Percentiles rank a stretch among this genome's conserved stretches.
Conservation (phyloP, 23 tunicate genomes). For the Ascidia mentula region DNA sequence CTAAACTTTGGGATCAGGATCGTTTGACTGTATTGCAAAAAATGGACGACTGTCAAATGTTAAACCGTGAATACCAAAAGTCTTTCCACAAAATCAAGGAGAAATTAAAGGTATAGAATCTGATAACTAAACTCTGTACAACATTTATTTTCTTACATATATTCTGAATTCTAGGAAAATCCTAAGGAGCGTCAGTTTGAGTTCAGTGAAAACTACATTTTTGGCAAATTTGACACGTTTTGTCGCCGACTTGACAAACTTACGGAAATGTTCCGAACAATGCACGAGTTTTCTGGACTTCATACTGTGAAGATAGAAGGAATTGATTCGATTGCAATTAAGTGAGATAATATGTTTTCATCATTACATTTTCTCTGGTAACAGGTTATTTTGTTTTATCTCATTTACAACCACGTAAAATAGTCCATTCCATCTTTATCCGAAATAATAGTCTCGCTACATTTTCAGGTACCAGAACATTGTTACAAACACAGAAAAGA, state of each 20-base stretch:
- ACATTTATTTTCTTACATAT: background rate
- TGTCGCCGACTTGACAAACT: slow-evolving; percentile 70
- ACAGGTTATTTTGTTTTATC: background rate
- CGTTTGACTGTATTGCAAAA: slow-evolving; percentile 31
- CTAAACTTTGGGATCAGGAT: slow-evolving; percentile 83
- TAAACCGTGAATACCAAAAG: slow-evolving; percentile 63
- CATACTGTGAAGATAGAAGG: slow-evolving; percentile 69
- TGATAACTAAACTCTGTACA: background rate
- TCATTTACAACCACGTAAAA: too few species aligned
- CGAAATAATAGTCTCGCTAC: too few species aligned
- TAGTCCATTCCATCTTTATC: background rate
- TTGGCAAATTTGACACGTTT: slow-evolving; percentile 87
- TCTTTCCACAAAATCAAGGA: slow-evolving; percentile 67
- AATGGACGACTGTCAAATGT: slow-evolving; percentile 63
- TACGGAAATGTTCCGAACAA: slow-evolving; percentile 60
- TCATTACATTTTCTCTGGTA: background rate
- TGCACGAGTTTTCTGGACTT: slow-evolving; percentile 64
- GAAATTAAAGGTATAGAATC: slow-evolving; percentile 42
- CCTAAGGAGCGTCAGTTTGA: slow-evolving; percentile 80
- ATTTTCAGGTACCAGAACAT: slow-evolving; percentile 57
- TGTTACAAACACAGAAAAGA: slow-evolving; percentile 71
- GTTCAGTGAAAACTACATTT: slow-evolving; percentile 89
- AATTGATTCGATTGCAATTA: slow-evolving; percentile 68
- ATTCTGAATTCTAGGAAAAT: slow-evolving; percentile 35
- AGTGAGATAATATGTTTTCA: slow-evolving; percentile 16